Percentiles rank a stretch among this genome's conserved stretches.
Conservation (phyloP, 2,888 invertebrate genomes). For the Macrosiphum euphorbiae region DNA sequence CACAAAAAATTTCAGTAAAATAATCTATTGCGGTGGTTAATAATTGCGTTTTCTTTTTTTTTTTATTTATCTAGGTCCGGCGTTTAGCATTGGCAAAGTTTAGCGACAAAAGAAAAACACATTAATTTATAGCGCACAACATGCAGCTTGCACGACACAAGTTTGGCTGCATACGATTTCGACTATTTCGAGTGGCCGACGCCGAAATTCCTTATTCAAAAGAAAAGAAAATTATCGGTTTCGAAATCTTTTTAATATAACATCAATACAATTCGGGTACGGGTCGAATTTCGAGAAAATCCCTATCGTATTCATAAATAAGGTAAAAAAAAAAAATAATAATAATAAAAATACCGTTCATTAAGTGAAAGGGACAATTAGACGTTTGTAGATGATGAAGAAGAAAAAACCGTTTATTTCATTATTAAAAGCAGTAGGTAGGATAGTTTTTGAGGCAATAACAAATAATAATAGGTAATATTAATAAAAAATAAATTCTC, state of each 20-base stretch:
- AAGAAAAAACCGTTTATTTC: not conserved
- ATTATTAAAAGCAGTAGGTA: not conserved
- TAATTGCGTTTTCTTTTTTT: not conserved
- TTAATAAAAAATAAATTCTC: not conserved
- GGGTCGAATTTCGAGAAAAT: not conserved
- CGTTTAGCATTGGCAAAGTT: not conserved
- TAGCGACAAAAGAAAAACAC: not conserved
- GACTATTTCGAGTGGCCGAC: not conserved
- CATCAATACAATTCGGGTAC: not conserved
- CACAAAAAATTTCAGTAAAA: not conserved
- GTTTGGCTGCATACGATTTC: not conserved
- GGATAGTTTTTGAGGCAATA: not conserved
- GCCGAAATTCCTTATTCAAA: not conserved
- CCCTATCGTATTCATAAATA: not conserved
- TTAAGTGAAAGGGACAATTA: not conserved
- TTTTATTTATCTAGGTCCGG: not conserved
- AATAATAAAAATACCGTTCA: not conserved
- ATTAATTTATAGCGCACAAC: not conserved
- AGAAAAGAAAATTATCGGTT: not conserved
- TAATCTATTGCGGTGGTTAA: not conserved
- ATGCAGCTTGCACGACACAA: not conserved
- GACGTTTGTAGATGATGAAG: not conserved
- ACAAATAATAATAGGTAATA: slow-evolving; percentile 9
- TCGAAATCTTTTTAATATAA: not conserved
- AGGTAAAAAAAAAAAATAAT: not conserved